Evolutionary conservation across 1,140 invertebrate genomes (phyloP).

Genomic region (Laodelphax striatellus): DNA sequence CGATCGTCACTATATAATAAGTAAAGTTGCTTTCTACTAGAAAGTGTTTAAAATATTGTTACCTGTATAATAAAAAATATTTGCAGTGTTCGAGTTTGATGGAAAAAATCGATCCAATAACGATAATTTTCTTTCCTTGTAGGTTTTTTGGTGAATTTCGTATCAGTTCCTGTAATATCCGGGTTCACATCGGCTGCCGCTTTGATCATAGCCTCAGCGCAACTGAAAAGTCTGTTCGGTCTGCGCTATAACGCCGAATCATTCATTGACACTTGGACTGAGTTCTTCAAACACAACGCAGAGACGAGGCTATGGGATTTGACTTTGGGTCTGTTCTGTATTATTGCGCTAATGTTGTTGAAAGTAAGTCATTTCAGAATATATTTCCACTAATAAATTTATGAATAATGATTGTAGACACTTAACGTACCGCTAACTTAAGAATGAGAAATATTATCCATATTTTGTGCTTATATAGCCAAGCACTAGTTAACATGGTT

Average conservation of each 20-base stretch:
- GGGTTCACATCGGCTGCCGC: slow-evolving; percentile 91
- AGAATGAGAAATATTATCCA: too few species aligned
- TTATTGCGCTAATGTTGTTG: slow-evolving; percentile 52
- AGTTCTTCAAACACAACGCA: slow-evolving; percentile 47
- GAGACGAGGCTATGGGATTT: slow-evolving; percentile 53
- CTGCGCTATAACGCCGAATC: slow-evolving; percentile 58
- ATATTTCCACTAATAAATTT: too few species aligned
- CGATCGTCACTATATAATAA: too few species aligned
- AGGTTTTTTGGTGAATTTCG: slow-evolving; percentile 92
- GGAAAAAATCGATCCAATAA: not conserved
- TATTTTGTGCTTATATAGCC: too few species aligned
- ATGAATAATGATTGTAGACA: too few species aligned
- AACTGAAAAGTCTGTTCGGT: slow-evolving; percentile 74
- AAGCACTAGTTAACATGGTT: too few species aligned
- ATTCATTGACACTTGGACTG: slow-evolving; percentile 53
- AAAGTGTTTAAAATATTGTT: too few species aligned
- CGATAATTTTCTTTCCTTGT: slow-evolving; percentile 18
- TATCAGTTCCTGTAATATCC: slow-evolving; percentile 85
- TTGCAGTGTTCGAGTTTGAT: too few species aligned
- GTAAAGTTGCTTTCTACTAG: too few species aligned
- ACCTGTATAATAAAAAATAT: too few species aligned
- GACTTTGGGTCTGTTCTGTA: slow-evolving; percentile 54
- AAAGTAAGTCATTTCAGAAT: slow-evolving; percentile 36
- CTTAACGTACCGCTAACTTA: too few species aligned
- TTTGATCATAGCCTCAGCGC: slow-evolving; percentile 78